Conservation (phyloP, 2,888 invertebrate species). For the Lasioglossum calceatum region DNA sequence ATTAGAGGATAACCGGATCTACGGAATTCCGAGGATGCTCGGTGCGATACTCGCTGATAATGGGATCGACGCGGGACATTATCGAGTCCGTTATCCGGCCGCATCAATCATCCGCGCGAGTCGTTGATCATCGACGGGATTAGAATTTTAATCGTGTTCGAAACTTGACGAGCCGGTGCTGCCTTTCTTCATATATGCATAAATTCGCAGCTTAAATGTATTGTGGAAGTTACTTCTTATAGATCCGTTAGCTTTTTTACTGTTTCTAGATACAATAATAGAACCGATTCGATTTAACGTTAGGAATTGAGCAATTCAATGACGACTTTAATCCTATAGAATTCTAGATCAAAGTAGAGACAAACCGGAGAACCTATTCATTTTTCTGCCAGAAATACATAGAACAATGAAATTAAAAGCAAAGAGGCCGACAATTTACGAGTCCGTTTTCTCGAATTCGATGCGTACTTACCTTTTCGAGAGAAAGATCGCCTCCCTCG, state of each 20-base stretch:
- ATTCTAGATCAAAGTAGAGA: no score
- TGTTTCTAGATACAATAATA: no score
- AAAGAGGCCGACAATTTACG: not conserved
- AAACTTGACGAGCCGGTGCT: not conserved
- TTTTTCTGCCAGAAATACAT: no score
- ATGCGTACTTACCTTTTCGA: slow-evolving; percentile 89
- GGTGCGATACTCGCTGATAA: slow-evolving; percentile 26
- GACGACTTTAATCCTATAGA: no score
- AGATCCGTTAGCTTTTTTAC: no score
- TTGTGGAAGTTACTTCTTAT: no score
- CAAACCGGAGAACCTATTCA: no score
- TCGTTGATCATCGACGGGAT: slow-evolving; percentile 24
- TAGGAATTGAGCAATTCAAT: no score
- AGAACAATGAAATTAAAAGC: not conserved
- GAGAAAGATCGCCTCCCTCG: slow-evolving; percentile 94
- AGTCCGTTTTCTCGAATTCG: not conserved
- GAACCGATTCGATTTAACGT: no score
- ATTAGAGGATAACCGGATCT: slow-evolving; percentile 49
- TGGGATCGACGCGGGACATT: slow-evolving; percentile 39
- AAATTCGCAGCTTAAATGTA: no score
- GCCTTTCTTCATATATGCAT: not conserved
- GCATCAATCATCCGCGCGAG: slow-evolving; percentile 32
- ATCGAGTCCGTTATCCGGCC: slow-evolving; percentile 28
- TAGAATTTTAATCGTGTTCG: slow-evolving; percentile 21
- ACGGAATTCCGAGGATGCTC: slow-evolving; percentile 39